A percentile compares a stretch with the other conserved stretches of the same genome.
Conservation (phyloP, 2,113 vertebrate species). For the Columba janthina region DNA sequence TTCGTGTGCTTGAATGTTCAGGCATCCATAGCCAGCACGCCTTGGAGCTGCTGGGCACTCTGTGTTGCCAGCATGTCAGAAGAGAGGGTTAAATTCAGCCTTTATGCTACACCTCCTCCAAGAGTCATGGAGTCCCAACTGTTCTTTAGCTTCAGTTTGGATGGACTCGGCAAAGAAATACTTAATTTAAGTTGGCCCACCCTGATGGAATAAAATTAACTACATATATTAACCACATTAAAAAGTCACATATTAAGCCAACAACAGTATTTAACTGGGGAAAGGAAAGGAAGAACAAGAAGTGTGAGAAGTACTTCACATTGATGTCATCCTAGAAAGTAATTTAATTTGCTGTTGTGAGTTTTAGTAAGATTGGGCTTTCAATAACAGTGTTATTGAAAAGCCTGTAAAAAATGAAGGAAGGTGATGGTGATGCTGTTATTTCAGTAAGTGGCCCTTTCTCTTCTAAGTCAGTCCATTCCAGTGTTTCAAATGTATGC, state of each 20-base stretch:
- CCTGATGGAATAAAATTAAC: not conserved
- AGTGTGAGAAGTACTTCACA: not conserved
- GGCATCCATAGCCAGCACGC: not conserved
- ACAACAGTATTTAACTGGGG: not conserved
- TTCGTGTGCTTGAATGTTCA: not conserved
- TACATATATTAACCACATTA: not conserved
- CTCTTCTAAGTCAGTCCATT: not conserved
- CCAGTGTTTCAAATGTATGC: not conserved
- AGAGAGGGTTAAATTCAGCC: not conserved
- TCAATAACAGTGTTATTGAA: not conserved
- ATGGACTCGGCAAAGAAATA: not conserved
- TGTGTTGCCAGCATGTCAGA: rapidly evolving
- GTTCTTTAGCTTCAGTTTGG: not conserved
- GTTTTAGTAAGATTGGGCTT: not conserved
- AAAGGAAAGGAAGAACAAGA: not conserved
- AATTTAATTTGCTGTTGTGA: not conserved
- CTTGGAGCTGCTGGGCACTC: not conserved
- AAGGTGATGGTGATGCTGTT: not conserved
- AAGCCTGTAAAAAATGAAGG: not conserved
- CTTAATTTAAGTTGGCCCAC: not conserved
- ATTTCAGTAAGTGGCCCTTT: not conserved
- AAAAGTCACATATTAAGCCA: not conserved
- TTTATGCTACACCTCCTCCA: not conserved
- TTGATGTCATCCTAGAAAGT: not conserved
- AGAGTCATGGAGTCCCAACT: not conserved